These are phyloP conservation scores for Magallana ariakensis DNA, from an alignment of 1,140 invertebrate genomes.

Conservation along the genomic window DNA sequence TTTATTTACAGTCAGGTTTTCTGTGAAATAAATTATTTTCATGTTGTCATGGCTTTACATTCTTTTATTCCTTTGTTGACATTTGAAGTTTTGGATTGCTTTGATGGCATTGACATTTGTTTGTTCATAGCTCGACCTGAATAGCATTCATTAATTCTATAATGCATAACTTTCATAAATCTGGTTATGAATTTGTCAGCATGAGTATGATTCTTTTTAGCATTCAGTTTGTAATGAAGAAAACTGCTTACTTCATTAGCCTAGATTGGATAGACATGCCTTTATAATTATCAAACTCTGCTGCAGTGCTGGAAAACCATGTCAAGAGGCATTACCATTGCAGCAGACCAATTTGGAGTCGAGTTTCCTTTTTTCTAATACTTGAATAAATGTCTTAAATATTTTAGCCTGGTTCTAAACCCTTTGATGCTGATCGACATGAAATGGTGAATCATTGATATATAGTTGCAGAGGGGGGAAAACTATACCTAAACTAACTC, in stretches of 20 bases:
- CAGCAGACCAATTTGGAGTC: neutral
- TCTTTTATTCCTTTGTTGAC: too few species aligned
- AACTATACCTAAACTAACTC: neutral
- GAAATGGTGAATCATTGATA: constrained; percentile 34
- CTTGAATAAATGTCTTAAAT: constrained; percentile 10
- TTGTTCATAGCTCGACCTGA: neutral
- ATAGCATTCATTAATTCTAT: neutral
- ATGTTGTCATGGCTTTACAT: neutral
- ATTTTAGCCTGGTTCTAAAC: constrained; percentile 5
- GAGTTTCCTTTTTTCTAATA: neutral
- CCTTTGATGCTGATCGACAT: constrained; percentile 12
- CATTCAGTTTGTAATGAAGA: neutral
- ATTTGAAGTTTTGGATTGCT: neutral
- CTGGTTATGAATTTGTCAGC: neutral
- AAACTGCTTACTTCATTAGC: neutral
- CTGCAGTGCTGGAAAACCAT: neutral
- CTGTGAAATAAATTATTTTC: constrained; percentile 21
- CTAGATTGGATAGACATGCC: neutral
- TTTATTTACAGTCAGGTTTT: constrained; percentile 29
- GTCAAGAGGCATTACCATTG: neutral
- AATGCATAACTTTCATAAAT: neutral
- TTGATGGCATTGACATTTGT: neutral
- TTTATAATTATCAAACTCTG: neutral
- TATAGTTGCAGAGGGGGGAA: constrained; percentile 16
- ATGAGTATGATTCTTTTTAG: neutral